Conservation (phyloP, 2,888 invertebrate genomes). For the Phaonia tiefii region DNA sequence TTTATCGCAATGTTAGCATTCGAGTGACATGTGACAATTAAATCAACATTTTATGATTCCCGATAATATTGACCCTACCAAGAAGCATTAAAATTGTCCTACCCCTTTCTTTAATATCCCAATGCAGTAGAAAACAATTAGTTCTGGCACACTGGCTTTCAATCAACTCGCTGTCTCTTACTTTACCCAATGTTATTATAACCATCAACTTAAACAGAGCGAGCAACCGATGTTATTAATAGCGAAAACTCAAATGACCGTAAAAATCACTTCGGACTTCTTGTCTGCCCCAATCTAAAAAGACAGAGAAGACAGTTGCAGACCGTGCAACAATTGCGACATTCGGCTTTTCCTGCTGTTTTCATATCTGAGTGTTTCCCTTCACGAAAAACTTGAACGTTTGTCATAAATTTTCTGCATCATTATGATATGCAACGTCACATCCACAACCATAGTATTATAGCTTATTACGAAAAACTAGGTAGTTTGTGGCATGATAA, state of each 20-base stretch:
- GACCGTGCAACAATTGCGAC: constrained; percentile 45
- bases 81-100: constrained; percentile 7
- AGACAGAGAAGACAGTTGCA: neutral
- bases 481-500: constrained; percentile 6
- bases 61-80: neutral
- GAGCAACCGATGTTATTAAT: constrained; percentile 57
- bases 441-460: constrained; percentile 41
- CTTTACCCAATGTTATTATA: constrained; percentile 3
- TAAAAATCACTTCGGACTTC: constrained; percentile 50
- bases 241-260: constrained; percentile 61
- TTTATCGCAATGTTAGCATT: no score
- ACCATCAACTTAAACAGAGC: constrained; percentile 10
- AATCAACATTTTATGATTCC: neutral
- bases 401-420: constrained; percentile 73
- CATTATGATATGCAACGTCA: constrained; percentile 67
- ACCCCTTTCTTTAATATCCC: neutral
- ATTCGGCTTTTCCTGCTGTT: constrained; percentile 22
- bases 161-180: constrained; percentile 46
- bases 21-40: constrained; percentile 49
- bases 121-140: constrained; percentile 53
- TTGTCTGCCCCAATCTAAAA: neutral
- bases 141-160: constrained; percentile 67
- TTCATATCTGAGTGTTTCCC: constrained; percentile 35
- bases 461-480: constrained; percentile 17
- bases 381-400: constrained; percentile 47